phyloP scores from a whole-genome alignment of 2,797 vertebrate genomes.

The Nasua narica region DNA sequence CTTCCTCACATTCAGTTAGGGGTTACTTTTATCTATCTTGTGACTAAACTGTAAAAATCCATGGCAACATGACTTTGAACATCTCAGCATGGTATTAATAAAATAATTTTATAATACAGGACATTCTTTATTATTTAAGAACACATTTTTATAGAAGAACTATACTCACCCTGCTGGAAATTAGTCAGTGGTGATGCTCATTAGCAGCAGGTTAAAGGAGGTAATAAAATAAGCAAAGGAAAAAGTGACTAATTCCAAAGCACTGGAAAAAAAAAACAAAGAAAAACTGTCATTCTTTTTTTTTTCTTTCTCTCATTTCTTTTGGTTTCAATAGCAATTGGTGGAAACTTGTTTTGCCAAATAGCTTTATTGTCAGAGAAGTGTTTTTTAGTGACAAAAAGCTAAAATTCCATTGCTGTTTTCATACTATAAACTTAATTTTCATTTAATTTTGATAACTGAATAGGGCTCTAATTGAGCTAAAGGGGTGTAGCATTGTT shows the following conservation, averaged over 20 bases:
- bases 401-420: not conserved
- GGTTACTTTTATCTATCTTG: constrained; percentile 19
- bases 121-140: constrained; percentile 43
- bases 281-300: not conserved
- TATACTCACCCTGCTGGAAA: not conserved
- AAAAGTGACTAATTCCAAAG: not conserved
- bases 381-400: not conserved
- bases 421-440: not conserved
- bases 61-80: not conserved
- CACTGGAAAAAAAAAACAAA: not conserved
- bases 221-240: constrained; percentile 20
- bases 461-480: not conserved
- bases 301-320: not conserved
- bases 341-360: not conserved
- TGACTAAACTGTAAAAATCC: constrained; percentile 25
- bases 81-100: constrained; percentile 42
- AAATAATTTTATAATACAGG: constrained; percentile 34
- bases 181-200: not conserved
- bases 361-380: not conserved
- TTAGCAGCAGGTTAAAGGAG: constrained; percentile 23
- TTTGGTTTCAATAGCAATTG: not conserved
- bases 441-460: not conserved
- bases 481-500: not conserved
- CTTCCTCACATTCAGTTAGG: not conserved
- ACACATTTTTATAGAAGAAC: constrained; percentile 5